Conservation (phyloP, 2,113 vertebrate species). For the Choloepus hoffmanni region DNA sequence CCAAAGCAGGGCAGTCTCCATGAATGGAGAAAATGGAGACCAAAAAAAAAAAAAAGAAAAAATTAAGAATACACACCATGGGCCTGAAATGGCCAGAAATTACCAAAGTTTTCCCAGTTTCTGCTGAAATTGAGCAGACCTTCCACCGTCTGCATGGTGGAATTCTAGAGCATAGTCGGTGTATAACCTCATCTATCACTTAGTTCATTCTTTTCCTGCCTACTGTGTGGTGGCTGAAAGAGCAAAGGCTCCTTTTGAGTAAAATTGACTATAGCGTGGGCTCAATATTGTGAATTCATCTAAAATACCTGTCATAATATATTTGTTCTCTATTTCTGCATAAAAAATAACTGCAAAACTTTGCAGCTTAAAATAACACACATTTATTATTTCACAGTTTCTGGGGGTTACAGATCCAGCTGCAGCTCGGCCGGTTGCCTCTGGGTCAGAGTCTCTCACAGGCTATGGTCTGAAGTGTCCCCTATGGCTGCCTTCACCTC, state of each 20-base stretch:
- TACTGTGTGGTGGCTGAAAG: neutral
- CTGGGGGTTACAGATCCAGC: neutral
- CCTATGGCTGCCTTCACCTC: neutral
- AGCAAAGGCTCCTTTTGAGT: neutral
- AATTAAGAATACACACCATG: too few species aligned
- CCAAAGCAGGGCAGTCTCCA: neutral
- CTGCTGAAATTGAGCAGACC: too few species aligned
- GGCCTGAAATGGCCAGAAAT: too few species aligned
- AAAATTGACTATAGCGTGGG: neutral
- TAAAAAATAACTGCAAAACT: slow-evolving; percentile 17
- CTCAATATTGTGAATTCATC: neutral
- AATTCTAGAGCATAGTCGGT: neutral
- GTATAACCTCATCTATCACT: too few species aligned
- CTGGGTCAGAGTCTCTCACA: neutral
- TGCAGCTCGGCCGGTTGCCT: neutral
- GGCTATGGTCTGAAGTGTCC: neutral
- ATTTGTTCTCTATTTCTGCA: neutral
- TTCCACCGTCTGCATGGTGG: too few species aligned
- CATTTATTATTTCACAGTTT: neutral
- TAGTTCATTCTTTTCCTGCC: neutral
- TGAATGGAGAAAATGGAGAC: too few species aligned
- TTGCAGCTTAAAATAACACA: neutral
- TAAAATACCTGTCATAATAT: neutral
- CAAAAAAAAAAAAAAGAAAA: too few species aligned
- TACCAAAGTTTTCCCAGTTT: too few species aligned